Evolutionary conservation across 53 echinoderm and acorn worm genomes (phyloP).

Genomic region (Patiria pectinifera): DNA sequence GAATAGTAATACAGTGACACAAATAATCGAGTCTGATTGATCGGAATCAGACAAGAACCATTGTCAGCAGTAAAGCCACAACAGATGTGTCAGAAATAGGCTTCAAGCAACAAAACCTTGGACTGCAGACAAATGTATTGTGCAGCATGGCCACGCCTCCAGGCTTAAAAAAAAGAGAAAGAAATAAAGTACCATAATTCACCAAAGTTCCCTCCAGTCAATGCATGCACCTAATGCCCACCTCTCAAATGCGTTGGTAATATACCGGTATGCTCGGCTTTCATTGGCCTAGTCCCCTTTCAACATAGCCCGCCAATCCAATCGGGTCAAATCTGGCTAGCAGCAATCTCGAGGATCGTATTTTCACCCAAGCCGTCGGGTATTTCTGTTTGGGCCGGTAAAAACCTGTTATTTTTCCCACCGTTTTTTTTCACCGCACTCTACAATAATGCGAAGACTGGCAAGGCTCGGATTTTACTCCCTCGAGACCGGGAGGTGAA

Average conservation of each 20-base stretch:
- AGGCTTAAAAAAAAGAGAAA: background rate
- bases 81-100: background rate
- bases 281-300: background rate
- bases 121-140: background rate
- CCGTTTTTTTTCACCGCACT: background rate
- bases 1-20: too few species aligned
- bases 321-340: slow-evolving; percentile 28
- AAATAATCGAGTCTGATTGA: background rate
- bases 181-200: too few species aligned
- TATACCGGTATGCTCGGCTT: background rate
- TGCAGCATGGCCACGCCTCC: background rate
- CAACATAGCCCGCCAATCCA: background rate
- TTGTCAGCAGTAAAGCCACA: too few species aligned
- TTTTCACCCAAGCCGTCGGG: background rate
- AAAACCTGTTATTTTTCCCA: slow-evolving; percentile 37
- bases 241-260: background rate
- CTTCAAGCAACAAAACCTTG: background rate
- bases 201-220: background rate
- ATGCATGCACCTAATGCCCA: background rate
- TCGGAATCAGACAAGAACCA: too few species aligned
- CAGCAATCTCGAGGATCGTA: slow-evolving; percentile 33
- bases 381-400: background rate
- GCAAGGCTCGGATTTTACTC: slow-evolving; percentile 31
- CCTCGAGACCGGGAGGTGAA: background rate
- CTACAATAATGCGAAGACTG: background rate